These are phyloP conservation scores for Octonoba sinensis DNA, from an alignment of 2,888 invertebrate genomes.

Conservation along the genomic window DNA sequence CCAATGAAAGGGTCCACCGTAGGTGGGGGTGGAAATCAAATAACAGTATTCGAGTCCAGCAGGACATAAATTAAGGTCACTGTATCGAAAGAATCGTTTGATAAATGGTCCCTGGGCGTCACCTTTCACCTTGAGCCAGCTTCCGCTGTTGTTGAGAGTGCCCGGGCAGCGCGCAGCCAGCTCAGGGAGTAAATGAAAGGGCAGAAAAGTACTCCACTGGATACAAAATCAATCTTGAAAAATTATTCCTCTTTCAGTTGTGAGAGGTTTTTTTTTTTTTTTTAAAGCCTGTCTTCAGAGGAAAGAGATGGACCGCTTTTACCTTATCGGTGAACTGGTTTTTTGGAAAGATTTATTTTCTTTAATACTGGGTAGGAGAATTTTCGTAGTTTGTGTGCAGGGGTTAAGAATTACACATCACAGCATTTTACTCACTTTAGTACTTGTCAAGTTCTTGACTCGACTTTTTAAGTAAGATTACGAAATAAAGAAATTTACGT, in stretches of 20 bases:
- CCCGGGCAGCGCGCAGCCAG: conserved; percentile 1
- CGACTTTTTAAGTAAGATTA: no score
- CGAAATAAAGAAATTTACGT: no score
- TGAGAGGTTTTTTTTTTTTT: background rate
- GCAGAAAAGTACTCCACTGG: conserved; percentile 7
- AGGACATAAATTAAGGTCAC: conserved; percentile 59
- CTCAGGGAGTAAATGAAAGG: conserved; percentile 27
- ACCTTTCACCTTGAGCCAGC: conserved; percentile 47
- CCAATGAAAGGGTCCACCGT: background rate
- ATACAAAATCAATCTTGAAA: conserved; percentile 30
- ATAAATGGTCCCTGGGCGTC: conserved; percentile 43
- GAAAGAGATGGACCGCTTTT: no score
- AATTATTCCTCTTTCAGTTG: conserved; percentile 12
- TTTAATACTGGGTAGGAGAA: no score
- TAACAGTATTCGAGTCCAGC: conserved; percentile 6
- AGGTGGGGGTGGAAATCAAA: background rate
- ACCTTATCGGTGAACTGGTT: no score
- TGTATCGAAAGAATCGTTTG: conserved; percentile 54
- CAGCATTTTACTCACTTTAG: no score
- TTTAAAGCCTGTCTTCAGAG: no score
- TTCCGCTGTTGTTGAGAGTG: conserved; percentile 43
- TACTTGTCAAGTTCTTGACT: no score
- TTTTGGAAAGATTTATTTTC: no score
- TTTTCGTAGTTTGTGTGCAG: no score
- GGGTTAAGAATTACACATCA: no score